Base-by-base conservation (phyloP, 1,140 invertebrate genomes). In the Pectinophora gossypiella region DNA sequence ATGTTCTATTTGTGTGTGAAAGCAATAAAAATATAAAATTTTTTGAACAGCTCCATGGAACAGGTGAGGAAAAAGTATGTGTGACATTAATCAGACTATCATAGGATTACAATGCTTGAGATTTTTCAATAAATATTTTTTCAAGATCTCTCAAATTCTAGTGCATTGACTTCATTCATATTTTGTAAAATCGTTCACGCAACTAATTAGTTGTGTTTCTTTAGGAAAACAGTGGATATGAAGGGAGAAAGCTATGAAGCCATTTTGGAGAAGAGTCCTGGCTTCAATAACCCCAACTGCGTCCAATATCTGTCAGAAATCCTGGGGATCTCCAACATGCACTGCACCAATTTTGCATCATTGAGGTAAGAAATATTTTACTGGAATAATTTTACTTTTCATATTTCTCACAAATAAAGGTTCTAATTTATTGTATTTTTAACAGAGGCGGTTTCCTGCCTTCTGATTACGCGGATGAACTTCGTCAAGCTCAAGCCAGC, bases 221-320 rank as follows among this genome's bases (percentile, higher is more conserved):
- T 62, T 90, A 95, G 93, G 88, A 94, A 93, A 91, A 92, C 92
- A 38, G 89, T 93, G 88, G 93, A 94, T 88, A 91, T 91, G 90
- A 93, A 93, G 88, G 93, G 91, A 68, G 93, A 92, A 85, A 92
- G 89, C 66, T 98, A 94, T 91, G 94, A 96, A 90, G 93, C 93
- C 63, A 91, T 95, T 69, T 90, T 98, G 74, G 91, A 94, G 86
- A 94, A 93, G 87, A 95, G 94, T 71, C 89, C 94, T 65, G 95
- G 95, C 64, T 97, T 97, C 90, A 94, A 94, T 89, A 98, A 97
- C 90, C 95, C 95, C 32, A 95, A 95, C 88, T 95, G 93, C 89
- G 93, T 96, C 68, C 92, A 92, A 85, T 93, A 93, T 89, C 90
- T 96, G 51, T 90, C 93, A 59, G 90, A 92, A 69, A 89, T 91